Conservation (phyloP, 2,888 invertebrate species). For the Drosophila buzzatii region DNA sequence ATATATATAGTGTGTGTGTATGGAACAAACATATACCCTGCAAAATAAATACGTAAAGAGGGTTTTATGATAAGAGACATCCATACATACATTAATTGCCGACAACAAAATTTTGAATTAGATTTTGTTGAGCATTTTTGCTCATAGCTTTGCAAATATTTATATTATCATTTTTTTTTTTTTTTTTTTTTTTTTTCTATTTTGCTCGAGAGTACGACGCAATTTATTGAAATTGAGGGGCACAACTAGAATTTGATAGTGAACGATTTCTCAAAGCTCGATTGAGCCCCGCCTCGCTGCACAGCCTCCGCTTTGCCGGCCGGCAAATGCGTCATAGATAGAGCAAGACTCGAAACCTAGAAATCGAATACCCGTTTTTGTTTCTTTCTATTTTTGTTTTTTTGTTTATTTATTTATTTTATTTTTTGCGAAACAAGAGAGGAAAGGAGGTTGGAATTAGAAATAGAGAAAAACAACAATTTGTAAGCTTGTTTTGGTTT, state of each 20-base stretch:
- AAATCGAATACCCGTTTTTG: slow-evolving; percentile 13
- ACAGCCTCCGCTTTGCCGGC: slow-evolving; percentile 41
- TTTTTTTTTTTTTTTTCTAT: too few species aligned
- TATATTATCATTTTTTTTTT: too few species aligned
- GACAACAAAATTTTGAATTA: not conserved
- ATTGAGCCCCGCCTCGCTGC: too few species aligned
- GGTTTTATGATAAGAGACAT: not conserved
- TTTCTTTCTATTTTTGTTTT: slow-evolving; percentile 1
- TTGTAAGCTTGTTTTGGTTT: slow-evolving; percentile 51
- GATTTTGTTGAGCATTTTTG: slow-evolving; percentile 3
- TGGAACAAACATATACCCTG: slow-evolving; percentile 26
- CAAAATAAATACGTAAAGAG: not conserved
- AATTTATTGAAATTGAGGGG: slow-evolving; percentile 52
- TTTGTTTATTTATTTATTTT: slow-evolving; percentile 1
- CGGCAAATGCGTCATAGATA: slow-evolving; percentile 50
- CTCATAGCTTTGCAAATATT: slow-evolving; percentile 31
- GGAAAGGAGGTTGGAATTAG: not conserved
- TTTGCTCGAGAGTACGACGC: slow-evolving; percentile 44
- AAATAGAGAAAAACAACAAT: slow-evolving; percentile 24
- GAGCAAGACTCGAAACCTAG: slow-evolving; percentile 28
- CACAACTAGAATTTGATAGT: slow-evolving; percentile 44
- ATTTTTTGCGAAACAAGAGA: slow-evolving; percentile 20
- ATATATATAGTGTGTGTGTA: slow-evolving; percentile 30
- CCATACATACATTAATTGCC: too few species aligned
- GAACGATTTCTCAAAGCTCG: slow-evolving; percentile 4